phyloP scores from a whole-genome alignment of 2,888 invertebrate genomes.

The Agelastica alni region DNA sequence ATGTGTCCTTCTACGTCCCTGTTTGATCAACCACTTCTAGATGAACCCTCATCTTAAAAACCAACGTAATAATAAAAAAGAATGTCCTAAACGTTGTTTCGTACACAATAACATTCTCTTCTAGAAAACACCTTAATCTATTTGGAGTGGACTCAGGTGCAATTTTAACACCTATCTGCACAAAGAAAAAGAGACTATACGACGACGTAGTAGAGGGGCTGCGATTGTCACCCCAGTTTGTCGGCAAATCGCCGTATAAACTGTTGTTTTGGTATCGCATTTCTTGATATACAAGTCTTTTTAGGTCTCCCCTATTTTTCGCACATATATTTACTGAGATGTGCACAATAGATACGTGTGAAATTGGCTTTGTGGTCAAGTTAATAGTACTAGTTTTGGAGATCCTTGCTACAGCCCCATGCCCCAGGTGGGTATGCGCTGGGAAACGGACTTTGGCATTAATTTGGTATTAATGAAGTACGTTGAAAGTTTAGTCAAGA shows the following conservation, averaged over 20 bases:
- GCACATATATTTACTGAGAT: constrained; percentile 37
- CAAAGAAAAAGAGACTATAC: constrained; percentile 35
- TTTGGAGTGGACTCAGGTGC: constrained; percentile 55
- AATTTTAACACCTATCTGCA: constrained; percentile 53
- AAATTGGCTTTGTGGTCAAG: constrained; percentile 48
- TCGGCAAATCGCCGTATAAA: constrained; percentile 50
- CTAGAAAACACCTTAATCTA: constrained; percentile 53
- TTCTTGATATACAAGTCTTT: constrained; percentile 32
- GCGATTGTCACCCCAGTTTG: constrained; percentile 36
- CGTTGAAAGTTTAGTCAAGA: no score
- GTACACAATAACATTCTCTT: constrained; percentile 38
- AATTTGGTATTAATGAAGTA: constrained; percentile 19
- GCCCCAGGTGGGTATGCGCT: constrained; percentile 20
- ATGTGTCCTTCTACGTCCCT: constrained; percentile 8
- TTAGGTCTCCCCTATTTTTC: constrained; percentile 38
- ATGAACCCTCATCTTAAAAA: constrained; percentile 6
- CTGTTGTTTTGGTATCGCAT: constrained; percentile 44
- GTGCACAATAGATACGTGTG: constrained; percentile 43
- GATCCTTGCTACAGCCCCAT: background rate
- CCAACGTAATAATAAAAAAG: constrained; percentile 20
- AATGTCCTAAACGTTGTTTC: constrained; percentile 38
- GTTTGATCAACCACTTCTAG: constrained; percentile 5
- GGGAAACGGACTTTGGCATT: constrained; percentile 17
- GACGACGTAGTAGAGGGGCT: constrained; percentile 22
- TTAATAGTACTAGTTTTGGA: constrained; percentile 39